These are phyloP conservation scores for Atta colombica DNA, from an alignment of 1,140 invertebrate genomes.

Conservation along the genomic window DNA sequence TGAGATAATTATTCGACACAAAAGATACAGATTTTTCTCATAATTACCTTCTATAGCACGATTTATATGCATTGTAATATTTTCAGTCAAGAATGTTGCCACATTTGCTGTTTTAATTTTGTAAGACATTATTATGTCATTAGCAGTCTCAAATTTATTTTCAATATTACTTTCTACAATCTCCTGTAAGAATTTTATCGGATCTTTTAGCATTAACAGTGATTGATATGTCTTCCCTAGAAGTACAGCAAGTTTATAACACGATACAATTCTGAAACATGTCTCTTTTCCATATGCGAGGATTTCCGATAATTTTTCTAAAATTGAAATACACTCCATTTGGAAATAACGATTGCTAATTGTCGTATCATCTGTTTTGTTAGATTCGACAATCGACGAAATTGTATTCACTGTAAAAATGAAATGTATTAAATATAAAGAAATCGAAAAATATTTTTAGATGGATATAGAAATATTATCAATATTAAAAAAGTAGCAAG, in stretches of 20 bases:
- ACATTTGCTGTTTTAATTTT: slow-evolving; percentile 84
- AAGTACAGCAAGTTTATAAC: slow-evolving; percentile 87
- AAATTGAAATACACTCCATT: slow-evolving; percentile 76
- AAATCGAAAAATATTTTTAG: not conserved
- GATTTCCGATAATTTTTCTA: slow-evolving; percentile 79
- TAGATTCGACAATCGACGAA: slow-evolving; percentile 25
- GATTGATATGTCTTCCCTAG: slow-evolving; percentile 87
- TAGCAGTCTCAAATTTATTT: slow-evolving; percentile 88
- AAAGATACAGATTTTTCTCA: slow-evolving; percentile 6
- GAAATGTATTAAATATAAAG: slow-evolving; percentile 19
- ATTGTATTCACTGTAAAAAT: slow-evolving; percentile 48
- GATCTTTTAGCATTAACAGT: slow-evolving; percentile 86
- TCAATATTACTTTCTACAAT: slow-evolving; percentile 86
- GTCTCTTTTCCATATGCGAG: slow-evolving; percentile 86
- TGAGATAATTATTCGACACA: slow-evolving; percentile 19
- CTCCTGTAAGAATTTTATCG: slow-evolving; percentile 86
- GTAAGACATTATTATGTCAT: slow-evolving; percentile 87
- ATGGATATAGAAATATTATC: not conserved
- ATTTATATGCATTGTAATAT: slow-evolving; percentile 85
- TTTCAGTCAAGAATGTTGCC: slow-evolving; percentile 84
- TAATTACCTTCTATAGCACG: slow-evolving; percentile 83
- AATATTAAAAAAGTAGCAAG: slow-evolving; percentile 10
- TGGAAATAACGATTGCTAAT: slow-evolving; percentile 75
- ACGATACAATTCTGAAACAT: slow-evolving; percentile 86
- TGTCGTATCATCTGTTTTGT: slow-evolving; percentile 43